Evolutionary conservation across 2,797 vertebrate species (phyloP).

Genomic region (Picus viridis): DNA sequence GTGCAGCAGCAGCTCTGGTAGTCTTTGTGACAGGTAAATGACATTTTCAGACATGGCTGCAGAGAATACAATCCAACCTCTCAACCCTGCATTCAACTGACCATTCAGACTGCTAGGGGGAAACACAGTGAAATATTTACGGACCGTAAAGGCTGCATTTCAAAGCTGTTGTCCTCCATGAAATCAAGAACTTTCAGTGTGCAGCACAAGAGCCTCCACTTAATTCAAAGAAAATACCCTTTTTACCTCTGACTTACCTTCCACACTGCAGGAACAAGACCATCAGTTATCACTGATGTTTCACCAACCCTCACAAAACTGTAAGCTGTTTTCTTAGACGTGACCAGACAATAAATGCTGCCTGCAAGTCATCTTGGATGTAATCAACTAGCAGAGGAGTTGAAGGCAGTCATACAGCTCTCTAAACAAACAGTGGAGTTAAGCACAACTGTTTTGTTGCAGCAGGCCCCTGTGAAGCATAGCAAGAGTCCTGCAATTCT

Average conservation of each 20-base stretch:
- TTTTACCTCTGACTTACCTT: conserved; percentile 23
- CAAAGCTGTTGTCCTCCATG: not conserved
- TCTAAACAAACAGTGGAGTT: conserved; percentile 28
- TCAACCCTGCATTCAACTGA: not conserved
- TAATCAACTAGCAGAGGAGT: conserved; percentile 61
- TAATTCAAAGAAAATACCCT: conserved; percentile 25
- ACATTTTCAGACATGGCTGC: not conserved
- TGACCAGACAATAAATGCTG: conserved; percentile 62
- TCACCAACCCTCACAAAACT: conserved; percentile 50
- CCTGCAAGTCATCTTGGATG: conserved; percentile 59
- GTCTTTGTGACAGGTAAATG: not conserved
- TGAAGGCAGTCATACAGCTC: conserved; percentile 43
- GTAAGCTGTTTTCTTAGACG: not conserved
- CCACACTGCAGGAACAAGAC: conserved; percentile 19
- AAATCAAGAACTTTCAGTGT: not conserved
- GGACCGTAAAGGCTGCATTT: not conserved
- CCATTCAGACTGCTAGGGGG: not conserved
- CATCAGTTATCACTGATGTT: conserved; percentile 65
- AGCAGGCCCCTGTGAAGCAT: not conserved
- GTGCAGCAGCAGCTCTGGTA: not conserved
- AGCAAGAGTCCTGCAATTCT: not conserved
- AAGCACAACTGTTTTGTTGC: conserved; percentile 14
- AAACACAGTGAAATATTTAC: not conserved
- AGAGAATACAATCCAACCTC: not conserved
- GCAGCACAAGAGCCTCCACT: not conserved